Percentiles rank a stretch among this genome's conserved stretches.
These are phyloP conservation scores for Heliconius hewitsoni DNA, from an alignment of 1,140 invertebrate species.

Conservation along the genomic window DNA sequence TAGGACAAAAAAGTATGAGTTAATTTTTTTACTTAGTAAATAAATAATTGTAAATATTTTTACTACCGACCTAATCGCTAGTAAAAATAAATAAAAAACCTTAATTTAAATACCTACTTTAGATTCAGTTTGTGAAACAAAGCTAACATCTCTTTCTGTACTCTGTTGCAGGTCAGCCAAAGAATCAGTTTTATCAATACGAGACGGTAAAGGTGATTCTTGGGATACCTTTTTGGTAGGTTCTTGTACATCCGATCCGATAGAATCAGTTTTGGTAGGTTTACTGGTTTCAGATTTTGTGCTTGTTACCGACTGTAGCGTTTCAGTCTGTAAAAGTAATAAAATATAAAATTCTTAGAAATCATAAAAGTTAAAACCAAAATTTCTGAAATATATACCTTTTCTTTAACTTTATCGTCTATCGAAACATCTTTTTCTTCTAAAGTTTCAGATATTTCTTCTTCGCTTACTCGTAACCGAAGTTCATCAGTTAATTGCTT, in stretches of 20 bases:
- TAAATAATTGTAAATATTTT: neutral
- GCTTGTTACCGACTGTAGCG: conserved; percentile 63
- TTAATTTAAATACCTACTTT: conserved; percentile 56
- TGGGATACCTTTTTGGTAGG: conserved; percentile 61
- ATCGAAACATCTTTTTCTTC: conserved; percentile 68
- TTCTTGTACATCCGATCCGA: conserved; percentile 72
- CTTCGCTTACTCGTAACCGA: conserved; percentile 62
- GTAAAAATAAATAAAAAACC: conserved; percentile 17
- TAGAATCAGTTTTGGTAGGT: conserved; percentile 75
- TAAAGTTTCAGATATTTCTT: conserved; percentile 64
- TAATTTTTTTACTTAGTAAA: neutral
- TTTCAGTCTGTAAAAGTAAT: conserved; percentile 51
- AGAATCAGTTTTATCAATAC: conserved; percentile 73
- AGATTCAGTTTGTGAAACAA: conserved; percentile 79
- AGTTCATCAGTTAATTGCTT: conserved; percentile 63
- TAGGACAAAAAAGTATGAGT: no score
- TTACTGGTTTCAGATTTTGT: conserved; percentile 70
- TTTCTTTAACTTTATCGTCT: conserved; percentile 60
- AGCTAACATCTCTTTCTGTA: conserved; percentile 77
- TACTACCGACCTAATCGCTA: neutral
- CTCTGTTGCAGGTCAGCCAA: conserved; percentile 76
- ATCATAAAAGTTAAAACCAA: neutral
- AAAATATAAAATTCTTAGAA: conserved; percentile 21
- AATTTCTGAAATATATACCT: conserved; percentile 47
- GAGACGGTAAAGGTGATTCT: conserved; percentile 69